Percentiles rank a stretch among this genome's conserved stretches.
Conservation (phyloP, 2,888 invertebrate genomes). For the Odontomyia ornata region DNA sequence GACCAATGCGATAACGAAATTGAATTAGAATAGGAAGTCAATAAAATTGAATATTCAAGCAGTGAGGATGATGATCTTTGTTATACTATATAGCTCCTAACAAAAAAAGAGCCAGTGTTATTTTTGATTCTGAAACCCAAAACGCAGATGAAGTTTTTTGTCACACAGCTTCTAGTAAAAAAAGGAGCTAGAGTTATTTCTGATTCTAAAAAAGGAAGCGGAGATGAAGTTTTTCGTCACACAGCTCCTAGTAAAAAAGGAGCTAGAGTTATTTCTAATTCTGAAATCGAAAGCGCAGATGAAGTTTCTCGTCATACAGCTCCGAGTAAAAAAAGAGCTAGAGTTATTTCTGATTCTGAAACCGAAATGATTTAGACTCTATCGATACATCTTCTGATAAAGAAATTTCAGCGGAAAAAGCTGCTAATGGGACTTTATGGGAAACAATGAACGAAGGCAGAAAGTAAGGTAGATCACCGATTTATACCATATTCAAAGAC, state of each 20-base stretch:
- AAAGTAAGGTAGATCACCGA: conserved; percentile 47
- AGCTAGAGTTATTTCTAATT: no score
- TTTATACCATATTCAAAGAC: conserved; percentile 51
- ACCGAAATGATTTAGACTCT: not conserved
- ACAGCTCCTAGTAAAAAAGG: no score
- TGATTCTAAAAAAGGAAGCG: no score
- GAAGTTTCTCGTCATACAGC: no score
- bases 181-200: not conserved
- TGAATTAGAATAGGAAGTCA: conserved; percentile 5
- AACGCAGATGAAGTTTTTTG: no score
- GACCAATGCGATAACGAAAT: conserved; percentile 44
- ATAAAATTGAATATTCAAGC: not conserved
- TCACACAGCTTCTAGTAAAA: conserved; percentile 11
- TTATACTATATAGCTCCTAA: not conserved
- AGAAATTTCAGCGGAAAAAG: not conserved
- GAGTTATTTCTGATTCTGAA: no score
- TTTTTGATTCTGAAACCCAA: not conserved
- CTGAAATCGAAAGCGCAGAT: no score
- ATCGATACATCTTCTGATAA: not conserved
- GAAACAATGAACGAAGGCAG: conserved; percentile 46
- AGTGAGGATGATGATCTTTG: conserved; percentile 17
- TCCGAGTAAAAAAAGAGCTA: no score
- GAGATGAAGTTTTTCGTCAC: not conserved
- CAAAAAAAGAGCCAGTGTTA: not conserved
- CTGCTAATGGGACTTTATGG: conserved; percentile 47